phyloP scores from a whole-genome alignment of 2,797 vertebrate genomes.

The Steatocranus sp. region DNA sequence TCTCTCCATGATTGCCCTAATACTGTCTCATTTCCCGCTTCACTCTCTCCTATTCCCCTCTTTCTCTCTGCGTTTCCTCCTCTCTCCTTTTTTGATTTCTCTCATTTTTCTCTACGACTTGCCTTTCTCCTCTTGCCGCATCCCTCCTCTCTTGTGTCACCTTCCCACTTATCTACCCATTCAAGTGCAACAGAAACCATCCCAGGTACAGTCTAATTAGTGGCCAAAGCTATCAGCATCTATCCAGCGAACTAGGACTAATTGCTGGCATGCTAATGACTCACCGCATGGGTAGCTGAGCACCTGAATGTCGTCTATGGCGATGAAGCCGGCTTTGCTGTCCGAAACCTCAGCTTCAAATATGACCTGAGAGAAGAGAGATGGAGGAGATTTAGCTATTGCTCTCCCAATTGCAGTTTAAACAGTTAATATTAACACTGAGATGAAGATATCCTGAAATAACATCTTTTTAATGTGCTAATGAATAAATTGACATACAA shows the following conservation, averaged over 20 bases:
- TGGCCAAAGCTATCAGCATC: conserved; percentile 67
- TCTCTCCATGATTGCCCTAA: conserved; percentile 71
- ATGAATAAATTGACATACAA: background rate
- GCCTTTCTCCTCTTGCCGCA: conserved; percentile 19
- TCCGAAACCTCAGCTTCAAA: conserved; percentile 95
- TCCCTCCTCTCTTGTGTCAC: conserved; percentile 65
- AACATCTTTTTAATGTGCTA: background rate
- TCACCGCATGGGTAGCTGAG: conserved; percentile 98
- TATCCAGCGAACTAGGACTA: conserved; percentile 66
- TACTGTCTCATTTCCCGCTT: conserved; percentile 72
- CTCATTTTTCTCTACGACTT: conserved; percentile 9
- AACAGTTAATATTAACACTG: background rate
- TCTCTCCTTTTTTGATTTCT: conserved; percentile 9
- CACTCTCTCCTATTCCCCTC: conserved; percentile 44
- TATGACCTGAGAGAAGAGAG: conserved; percentile 83
- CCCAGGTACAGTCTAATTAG: conserved; percentile 72
- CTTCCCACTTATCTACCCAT: conserved; percentile 71
- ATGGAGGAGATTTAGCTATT: background rate
- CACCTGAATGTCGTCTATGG: conserved; percentile 98
- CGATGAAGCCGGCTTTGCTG: conserved; percentile 92
- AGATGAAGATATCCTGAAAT: background rate
- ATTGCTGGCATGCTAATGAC: conserved; percentile 76
- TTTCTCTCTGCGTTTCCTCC: conserved; percentile 19
- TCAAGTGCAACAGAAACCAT: conserved; percentile 69
- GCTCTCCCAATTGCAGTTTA: background rate